Base-by-base conservation (phyloP, 2,888 invertebrate genomes). In the Parthenolecanium corni region DNA sequence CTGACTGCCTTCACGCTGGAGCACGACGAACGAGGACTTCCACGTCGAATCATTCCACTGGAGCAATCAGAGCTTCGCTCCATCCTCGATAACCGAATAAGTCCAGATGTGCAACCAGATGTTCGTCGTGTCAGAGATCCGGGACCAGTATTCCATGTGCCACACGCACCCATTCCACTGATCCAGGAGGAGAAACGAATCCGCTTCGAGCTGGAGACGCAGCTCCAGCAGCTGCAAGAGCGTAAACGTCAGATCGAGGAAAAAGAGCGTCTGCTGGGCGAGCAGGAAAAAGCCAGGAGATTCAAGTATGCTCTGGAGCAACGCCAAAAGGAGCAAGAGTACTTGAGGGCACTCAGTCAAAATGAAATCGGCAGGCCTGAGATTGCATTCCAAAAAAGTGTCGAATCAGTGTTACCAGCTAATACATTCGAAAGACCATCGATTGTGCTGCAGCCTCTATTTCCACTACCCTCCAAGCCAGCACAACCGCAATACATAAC, bases 1-100 rank as follows among this genome's bases (percentile, higher is more conserved):
- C 85, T 89, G 0, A 86, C 88, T 2, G 89, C 89, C 0, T 89
- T 89, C 70, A 89, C 89, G 0, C 86, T 89, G 0, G 87, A 89
- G 67, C 84, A 89, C 73, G 89, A 89, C 70, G 84, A 83, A 67
- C 78, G 79, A 25, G 89, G 89, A 1, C 71, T 82, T n/a, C 86
- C 89, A 0, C 84, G 85, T 68, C 85, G 83, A 72, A 85, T 65
- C 21, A 64, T 66, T 9, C 66, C 66, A 16, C 44, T 64, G 47
- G 52, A 52, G 23, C 36, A 31, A 9, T 38, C 44, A 1, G 57
- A 58, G 31, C n/a, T 58, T 9, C 46, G 36, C 12, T 58, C 57
- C 21, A 58, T 58, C 14, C 46, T 58, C 9, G 21, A 36, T 21
- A 58, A 58, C 20, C 44, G 46, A 58, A 20, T 58, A 4, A 36